Evolutionary conservation across 2,888 invertebrate species (phyloP).

Genomic region (Mimumesa dahlbomi): DNA sequence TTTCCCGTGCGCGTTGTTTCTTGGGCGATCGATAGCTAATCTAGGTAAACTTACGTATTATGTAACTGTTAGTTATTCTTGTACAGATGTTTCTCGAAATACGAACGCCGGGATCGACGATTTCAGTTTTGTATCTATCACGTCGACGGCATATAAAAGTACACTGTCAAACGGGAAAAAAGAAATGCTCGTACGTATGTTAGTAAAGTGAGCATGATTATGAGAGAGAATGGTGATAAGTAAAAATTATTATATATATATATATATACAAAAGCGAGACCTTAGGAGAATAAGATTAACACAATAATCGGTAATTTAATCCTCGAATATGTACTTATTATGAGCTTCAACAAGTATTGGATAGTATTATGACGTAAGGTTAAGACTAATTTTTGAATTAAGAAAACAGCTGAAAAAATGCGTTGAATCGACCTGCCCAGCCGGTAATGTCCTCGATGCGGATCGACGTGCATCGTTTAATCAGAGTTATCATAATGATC

Average conservation of each 20-base stretch:
- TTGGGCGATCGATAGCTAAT: constrained; percentile 40
- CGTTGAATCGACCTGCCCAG: constrained; percentile 19
- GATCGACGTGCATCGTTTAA: neutral
- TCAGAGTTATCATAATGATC: neutral
- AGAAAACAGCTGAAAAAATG: constrained; percentile 11
- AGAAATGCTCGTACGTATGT: constrained; percentile 40
- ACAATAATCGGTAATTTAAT: constrained; percentile 72
- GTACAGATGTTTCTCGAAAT: constrained; percentile 51
- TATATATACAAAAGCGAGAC: constrained; percentile 23
- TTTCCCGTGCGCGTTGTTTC: constrained; percentile 29
- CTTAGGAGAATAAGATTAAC: constrained; percentile 63
- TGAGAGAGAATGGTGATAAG: constrained; percentile 5
- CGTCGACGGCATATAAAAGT: constrained; percentile 60
- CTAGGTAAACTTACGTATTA: constrained; percentile 15
- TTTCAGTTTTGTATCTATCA: constrained; percentile 74
- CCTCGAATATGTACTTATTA: constrained; percentile 78
- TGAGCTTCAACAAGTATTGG: constrained; percentile 79
- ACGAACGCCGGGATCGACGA: constrained; percentile 63
- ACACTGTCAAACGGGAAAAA: constrained; percentile 35
- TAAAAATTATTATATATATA: constrained; percentile 9
- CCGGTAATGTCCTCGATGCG: neutral
- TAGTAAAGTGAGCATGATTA: neutral
- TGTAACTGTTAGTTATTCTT: constrained; percentile 54
- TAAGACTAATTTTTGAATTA: constrained; percentile 47
- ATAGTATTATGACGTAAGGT: constrained; percentile 74